Evolutionary conservation across 2,888 invertebrate genomes (phyloP).

Genomic region (Macropis europaea): DNA sequence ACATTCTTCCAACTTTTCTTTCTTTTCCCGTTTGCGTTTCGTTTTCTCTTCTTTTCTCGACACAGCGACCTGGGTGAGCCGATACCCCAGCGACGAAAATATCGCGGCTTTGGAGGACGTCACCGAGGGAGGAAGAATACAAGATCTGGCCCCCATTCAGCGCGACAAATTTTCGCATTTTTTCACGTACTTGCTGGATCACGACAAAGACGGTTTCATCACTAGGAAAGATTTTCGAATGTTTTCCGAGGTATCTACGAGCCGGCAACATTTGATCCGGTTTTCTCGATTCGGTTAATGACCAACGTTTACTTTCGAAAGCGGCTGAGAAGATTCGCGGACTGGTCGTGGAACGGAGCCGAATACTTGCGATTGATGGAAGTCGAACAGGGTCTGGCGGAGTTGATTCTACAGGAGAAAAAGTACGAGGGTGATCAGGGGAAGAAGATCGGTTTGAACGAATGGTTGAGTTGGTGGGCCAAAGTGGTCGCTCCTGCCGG

Average conservation of each 20-base stretch:
- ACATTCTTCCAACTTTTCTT: not conserved
- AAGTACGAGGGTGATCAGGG: constrained; percentile 50
- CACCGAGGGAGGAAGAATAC: constrained; percentile 21
- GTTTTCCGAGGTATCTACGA: constrained; percentile 83
- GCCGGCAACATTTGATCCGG: too few relatives aligned
- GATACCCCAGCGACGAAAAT: constrained; percentile 84
- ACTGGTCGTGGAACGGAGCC: constrained; percentile 88
- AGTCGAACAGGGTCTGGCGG: constrained; percentile 86
- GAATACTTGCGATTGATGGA: constrained; percentile 87
- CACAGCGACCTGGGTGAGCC: constrained; percentile 88
- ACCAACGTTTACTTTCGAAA: constrained; percentile 54
- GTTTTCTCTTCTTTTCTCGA: not conserved
- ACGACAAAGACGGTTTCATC: constrained; percentile 87
- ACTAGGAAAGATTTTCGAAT: constrained; percentile 86
- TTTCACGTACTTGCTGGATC: constrained; percentile 86
- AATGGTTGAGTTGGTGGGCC: constrained; percentile 87
- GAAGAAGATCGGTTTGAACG: constrained; percentile 82
- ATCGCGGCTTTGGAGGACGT: constrained; percentile 47
- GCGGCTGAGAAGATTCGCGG: constrained; percentile 87
- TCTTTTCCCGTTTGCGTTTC: not conserved
- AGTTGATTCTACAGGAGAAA: constrained; percentile 83
- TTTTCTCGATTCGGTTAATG: too few relatives aligned
- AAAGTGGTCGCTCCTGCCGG: constrained; percentile 80
- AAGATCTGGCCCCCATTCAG: constrained; percentile 83
- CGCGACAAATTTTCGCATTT: constrained; percentile 87